These are phyloP conservation scores for Erithacus rubecula DNA, from an alignment of 2,797 vertebrate species.

Conservation along the genomic window DNA sequence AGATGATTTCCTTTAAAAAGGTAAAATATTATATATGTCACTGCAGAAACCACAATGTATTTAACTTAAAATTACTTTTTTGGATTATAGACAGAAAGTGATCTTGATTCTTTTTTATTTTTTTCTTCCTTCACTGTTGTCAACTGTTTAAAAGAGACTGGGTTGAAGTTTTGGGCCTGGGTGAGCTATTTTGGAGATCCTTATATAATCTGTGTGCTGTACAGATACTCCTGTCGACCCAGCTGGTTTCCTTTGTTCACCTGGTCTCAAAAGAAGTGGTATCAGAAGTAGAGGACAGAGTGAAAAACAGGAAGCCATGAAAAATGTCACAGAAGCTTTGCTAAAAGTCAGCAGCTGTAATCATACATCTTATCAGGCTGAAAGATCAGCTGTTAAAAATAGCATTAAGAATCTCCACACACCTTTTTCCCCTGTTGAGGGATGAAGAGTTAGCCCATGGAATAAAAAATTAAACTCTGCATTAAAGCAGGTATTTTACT, in stretches of 20 bases:
- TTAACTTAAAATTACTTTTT: not conserved
- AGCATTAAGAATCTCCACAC: not conserved
- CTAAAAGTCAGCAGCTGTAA: not conserved
- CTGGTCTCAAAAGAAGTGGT: not conserved
- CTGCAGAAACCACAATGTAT: not conserved
- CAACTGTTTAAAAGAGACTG: not conserved
- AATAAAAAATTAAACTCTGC: not conserved
- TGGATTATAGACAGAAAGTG: not conserved
- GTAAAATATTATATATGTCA: not conserved
- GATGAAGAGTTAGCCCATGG: not conserved
- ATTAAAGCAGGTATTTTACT: not conserved
- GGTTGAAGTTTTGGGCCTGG: not conserved
- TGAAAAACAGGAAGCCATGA: not conserved
- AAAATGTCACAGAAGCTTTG: not conserved
- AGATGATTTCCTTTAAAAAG: not conserved
- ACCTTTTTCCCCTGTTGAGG: not conserved
- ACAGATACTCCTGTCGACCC: not conserved
- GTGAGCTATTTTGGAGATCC: not conserved
- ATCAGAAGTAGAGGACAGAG: not conserved
- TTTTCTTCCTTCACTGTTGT: not conserved
- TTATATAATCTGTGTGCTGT: not conserved
- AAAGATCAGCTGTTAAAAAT: not conserved
- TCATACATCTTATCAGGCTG: not conserved
- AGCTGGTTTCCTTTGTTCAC: not conserved
- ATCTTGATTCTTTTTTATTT: not conserved